phyloP scores from a whole-genome alignment of 1,140 invertebrate species.

The Pogonognathellus flavescens region DNA sequence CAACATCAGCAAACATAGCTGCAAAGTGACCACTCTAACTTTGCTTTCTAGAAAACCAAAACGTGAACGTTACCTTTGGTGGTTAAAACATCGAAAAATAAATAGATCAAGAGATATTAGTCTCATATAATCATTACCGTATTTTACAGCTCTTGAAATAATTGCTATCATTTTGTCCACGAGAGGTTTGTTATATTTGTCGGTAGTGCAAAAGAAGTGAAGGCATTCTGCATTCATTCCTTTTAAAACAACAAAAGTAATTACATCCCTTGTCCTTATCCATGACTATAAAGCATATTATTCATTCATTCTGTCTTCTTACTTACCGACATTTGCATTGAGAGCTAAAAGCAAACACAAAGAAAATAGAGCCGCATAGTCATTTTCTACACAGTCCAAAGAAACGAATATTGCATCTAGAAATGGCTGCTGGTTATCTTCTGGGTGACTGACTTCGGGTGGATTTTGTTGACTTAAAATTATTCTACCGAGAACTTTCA shows the following conservation, averaged over 20 bases:
- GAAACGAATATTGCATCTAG: conserved; percentile 89
- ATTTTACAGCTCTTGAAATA: conserved; percentile 78
- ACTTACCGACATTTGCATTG: conserved; percentile 90
- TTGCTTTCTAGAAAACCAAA: conserved; percentile 74
- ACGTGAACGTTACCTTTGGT: too few species aligned
- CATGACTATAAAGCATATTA: too few species aligned
- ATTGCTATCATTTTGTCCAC: conserved; percentile 86
- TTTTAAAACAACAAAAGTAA: neutral
- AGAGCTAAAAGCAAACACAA: conserved; percentile 94
- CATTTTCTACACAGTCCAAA: conserved; percentile 87
- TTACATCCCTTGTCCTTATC: too few species aligned
- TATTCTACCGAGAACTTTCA: conserved; percentile 78
- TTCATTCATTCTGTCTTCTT: neutral
- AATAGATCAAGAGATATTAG: too few species aligned
- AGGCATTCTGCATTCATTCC: conserved; percentile 43
- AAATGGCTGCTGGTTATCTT: conserved; percentile 77
- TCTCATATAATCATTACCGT: conserved; percentile 55
- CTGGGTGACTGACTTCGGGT: conserved; percentile 10
- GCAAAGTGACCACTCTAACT: conserved; percentile 91
- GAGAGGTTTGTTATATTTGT: conserved; percentile 79
- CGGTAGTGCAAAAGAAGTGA: conserved; percentile 66
- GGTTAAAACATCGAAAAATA: neutral
- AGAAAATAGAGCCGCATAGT: conserved; percentile 93
- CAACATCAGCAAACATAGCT: conserved; percentile 85
- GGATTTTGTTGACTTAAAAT: conserved; percentile 10